Evolutionary conservation across 2,888 invertebrate genomes (phyloP), one percentile per base, ranked within the genome.

Genomic region (Himalopsyche anomala): DNA sequence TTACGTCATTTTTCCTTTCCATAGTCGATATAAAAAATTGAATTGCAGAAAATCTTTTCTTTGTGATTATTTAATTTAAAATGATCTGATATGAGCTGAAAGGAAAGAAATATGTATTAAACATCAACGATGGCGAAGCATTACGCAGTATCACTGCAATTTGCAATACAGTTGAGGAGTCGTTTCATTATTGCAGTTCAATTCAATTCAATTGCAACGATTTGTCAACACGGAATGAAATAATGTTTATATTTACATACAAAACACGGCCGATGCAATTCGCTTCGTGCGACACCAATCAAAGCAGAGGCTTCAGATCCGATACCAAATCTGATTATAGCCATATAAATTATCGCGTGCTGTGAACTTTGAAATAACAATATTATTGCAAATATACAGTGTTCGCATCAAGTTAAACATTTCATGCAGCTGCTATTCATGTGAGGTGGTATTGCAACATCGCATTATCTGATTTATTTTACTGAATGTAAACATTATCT

Each of bases 201-300:
- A 74, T 51, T 74, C 74, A 36, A 74, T 51, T 83, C 19, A 83
- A 84, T 80, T 79, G 54, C 54, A 80, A 84, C 55, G 54, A 79
- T 84, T n/a, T 42, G 55, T 80, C 84, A 84, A 84, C 84, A 84
- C 54, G 42, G 12, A 51, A 54, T 45, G 80, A 84, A 80, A 80
- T 79, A 84, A 79, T 84, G 79, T 84, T 79, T 79, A 84, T 79
- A 55, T 84, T 84, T 84, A 79, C 84, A 84, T 38, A 54, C 54
- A 51, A 79, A 84, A 84, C 84, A 84, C 55, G 54, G 54, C 55
- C 84, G 55, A 84, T 84, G 38, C 80, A 55, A 84, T 80, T 12
- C 80, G 84, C 80, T 80, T 80, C 54, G 36, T 79, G 42, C 74
- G 55, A 74, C 55, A 84, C 45, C 84, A 84, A 84, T 84, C 79